Evolutionary conservation across 30 jellyfish, hydroid and myxozoan species (phyloP), one percentile per base, ranked within the genome.

Genomic region (Chrysaora quinquecirrha): DNA sequence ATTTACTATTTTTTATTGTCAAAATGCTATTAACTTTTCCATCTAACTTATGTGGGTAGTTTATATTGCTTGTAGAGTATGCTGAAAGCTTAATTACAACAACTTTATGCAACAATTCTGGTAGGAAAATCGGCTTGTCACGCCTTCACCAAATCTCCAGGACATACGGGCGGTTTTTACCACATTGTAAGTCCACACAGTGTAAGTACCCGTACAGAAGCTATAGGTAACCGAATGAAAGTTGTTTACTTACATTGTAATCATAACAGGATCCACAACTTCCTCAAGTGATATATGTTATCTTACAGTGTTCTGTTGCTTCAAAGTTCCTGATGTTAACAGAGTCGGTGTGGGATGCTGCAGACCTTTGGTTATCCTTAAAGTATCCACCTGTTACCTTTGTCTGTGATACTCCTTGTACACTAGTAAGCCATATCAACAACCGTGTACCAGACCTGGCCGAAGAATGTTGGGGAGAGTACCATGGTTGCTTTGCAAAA

Each of bases 41-140:
- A n/a, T n/a, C n/a, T n/a, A n/a, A n/a, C n/a, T n/a, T n/a, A n/a
- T n/a, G n/a, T n/a, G n/a, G n/a, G n/a, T n/a, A n/a, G n/a, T n/a
- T n/a, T n/a, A n/a, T n/a, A n/a, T 47, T 47, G n/a, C n/a, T 67
- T 67, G 18, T 28, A 67, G 79, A 60, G 1, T 67, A 67, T 67
- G 79, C 61, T 67, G 22, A 25, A 30, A 20, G 23, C 18, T 67
- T 28, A 18, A n/a, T 22, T 67, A 30, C 21, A 67, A 1, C 79
- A 67, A 24, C 79, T 67, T 27, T 67, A 67, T 67, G 79, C 79
- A 30, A 67, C 79, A 19, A 25, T 67, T 25, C 71, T 67, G 12
- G 79, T 67, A 11, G 79, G 79, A 25, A 67, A 56, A 1, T 67
- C 79, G 4, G 66, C 79, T 25, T 67, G 79, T 30, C 79, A 67